These are phyloP conservation scores for Chloromyia formosa DNA, from an alignment of 2,888 invertebrate genomes.

Conservation along the genomic window DNA sequence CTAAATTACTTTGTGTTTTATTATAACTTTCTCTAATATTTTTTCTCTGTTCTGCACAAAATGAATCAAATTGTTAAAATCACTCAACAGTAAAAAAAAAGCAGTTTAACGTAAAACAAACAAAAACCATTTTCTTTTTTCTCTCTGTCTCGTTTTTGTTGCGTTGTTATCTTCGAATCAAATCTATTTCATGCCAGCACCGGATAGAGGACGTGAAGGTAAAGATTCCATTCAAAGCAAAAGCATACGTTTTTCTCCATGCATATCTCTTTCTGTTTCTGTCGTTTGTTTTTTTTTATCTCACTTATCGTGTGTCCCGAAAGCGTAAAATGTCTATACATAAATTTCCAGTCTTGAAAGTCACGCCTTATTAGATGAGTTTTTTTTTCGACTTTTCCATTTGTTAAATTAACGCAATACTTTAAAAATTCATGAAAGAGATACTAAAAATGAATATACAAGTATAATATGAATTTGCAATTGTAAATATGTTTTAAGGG, in stretches of 20 bases:
- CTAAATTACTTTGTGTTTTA: no score
- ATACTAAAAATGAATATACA: no score
- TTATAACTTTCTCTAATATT: no score
- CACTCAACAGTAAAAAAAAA: constrained; percentile 14
- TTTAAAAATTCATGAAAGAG: no score
- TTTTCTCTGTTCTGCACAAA: no score
- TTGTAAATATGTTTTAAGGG: no score
- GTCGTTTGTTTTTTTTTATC: constrained; percentile 35
- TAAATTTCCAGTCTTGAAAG: constrained; percentile 5
- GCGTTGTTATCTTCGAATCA: constrained; percentile 22
- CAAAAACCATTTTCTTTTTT: constrained; percentile 31
- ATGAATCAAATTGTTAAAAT: no score
- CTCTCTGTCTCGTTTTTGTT: constrained; percentile 27
- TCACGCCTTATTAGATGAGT: no score
- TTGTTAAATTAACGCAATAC: no score
- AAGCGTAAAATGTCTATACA: neutral
- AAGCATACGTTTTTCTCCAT: constrained; percentile 7
- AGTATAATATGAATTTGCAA: no score
- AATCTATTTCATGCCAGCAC: constrained; percentile 67
- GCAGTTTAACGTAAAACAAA: constrained; percentile 20
- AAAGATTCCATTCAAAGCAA: constrained; percentile 54
- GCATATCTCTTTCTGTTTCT: constrained; percentile 34
- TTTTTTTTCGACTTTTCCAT: no score
- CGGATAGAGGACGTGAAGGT: constrained; percentile 71
- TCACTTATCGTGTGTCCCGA: constrained; percentile 39